These are phyloP conservation scores for Drosophila baimaii DNA, from an alignment of 1,140 invertebrate species.

Conservation along the genomic window DNA sequence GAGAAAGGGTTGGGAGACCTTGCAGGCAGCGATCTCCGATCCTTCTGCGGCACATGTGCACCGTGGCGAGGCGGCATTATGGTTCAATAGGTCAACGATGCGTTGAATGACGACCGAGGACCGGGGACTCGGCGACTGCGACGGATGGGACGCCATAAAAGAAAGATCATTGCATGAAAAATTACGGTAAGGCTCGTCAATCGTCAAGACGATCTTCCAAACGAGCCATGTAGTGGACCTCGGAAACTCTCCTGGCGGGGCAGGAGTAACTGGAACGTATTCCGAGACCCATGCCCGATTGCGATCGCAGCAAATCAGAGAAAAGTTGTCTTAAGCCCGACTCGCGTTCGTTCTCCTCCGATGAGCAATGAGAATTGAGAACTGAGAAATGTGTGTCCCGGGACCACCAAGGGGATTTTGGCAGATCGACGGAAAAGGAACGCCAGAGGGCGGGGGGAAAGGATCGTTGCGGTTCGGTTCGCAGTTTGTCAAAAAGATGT, in stretches of 20 bases:
- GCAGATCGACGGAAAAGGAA: slow-evolving; percentile 10
- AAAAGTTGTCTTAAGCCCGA: slow-evolving; percentile 61
- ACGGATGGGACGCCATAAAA: slow-evolving; percentile 52
- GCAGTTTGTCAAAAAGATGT: slow-evolving; percentile 83
- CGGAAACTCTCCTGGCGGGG: slow-evolving; percentile 25
- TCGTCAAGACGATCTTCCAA: slow-evolving; percentile 67
- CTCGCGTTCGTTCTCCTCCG: slow-evolving; percentile 53
- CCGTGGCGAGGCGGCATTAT: slow-evolving; percentile 57
- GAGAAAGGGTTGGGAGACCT: slow-evolving; percentile 28
- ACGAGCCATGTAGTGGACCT: slow-evolving; percentile 70
- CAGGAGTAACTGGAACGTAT: slow-evolving; percentile 44
- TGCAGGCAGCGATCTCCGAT: slow-evolving; percentile 27
- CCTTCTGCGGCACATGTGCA: slow-evolving; percentile 74
- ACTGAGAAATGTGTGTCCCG: slow-evolving; percentile 37
- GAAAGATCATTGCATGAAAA: slow-evolving; percentile 77
- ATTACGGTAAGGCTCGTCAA: slow-evolving; percentile 80
- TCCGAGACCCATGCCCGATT: slow-evolving; percentile 54
- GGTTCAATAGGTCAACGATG: slow-evolving; percentile 83
- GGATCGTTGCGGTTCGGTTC: slow-evolving; percentile 43
- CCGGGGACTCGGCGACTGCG: slow-evolving; percentile 18
- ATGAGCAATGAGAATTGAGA: slow-evolving; percentile 29
- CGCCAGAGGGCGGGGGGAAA: not conserved
- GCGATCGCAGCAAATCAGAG: slow-evolving; percentile 80
- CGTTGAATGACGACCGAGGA: slow-evolving; percentile 68
- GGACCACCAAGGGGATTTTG: slow-evolving; percentile 43